Evolutionary conservation across 2,888 invertebrate genomes (phyloP), one percentile per base, ranked within the genome.

Genomic region (Trissonchulus sp.): DNA sequence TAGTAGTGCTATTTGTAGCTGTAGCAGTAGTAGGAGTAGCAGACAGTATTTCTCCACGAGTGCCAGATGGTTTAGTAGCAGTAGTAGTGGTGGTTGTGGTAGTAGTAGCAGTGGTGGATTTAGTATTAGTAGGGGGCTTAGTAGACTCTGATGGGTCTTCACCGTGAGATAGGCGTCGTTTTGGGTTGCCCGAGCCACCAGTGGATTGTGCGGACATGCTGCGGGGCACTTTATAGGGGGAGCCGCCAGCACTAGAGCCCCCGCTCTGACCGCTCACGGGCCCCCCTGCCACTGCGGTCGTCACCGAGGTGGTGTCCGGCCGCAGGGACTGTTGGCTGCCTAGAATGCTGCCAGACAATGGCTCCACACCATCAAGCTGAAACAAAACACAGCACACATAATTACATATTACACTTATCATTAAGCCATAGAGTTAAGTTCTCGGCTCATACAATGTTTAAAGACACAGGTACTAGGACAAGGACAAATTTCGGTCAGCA

Each of bases 181-280:
- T 73, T 30, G 36, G 37, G 2, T 3, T 3, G 18, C 68, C 68
- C 8, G 15, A 8, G 33, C 71, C 71, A 69, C 71, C 71, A 8
- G 72, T 28, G 28, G 60, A 48, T 37, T 68, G 63, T 1, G 75
- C 63, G 28, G 72, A 74, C 31, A 34, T 23, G 23, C 72, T 72
- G 2, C 75, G 71, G 31, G 75, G 75, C 33, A 75, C 75, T 69
- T 75, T 75, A 62, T 73, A 75, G 23, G 75, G 75, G 1, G 72
- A 37, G 1, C 2, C 30, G 15, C n/a, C 62, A 23, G 62, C 35
- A 34, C 69, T 38, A 8, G 28, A 2, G 8, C 69, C 69, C 3
- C 69, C 35, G 33, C 3, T n/a, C 31, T 8, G 3, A 3, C 69
- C 35, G 3, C 33, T 69, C 30, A 18, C 73, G 62, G 18, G 34